Base-by-base conservation (phyloP, 2,797 vertebrate genomes). In the Anabacerthia variegaticeps region DNA sequence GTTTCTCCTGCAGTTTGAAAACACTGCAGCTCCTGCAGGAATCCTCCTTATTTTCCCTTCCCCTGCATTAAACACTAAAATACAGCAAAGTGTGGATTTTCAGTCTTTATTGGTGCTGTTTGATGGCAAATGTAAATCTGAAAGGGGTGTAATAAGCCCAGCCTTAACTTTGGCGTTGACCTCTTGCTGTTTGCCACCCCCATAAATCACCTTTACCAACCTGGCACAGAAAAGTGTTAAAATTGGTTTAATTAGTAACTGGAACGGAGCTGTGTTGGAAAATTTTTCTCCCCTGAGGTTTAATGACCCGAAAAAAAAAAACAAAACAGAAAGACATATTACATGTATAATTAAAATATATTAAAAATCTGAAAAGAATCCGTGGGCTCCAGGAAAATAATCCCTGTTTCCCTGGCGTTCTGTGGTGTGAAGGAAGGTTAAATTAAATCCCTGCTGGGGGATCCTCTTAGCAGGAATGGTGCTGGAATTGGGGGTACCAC, bases 201-300 rank as follows among this genome's bases (percentile, higher is more conserved):
- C 49, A 2, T 91, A 87, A 89, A 85, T 90, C 66, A 56, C 65
- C 85, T 69, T 79, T 36, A 85, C n/a, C 55, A 86, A 55, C 20
- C 3, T 72, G 78, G 82, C 78, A 72, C 56, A 41, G 72, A 78
- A 82, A 51, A 8, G 37, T 36, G n/a, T 56, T 68, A 87, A 75
- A 91, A 85, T n/a, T 34, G 49, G 21, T 96, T 78, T 94, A 59
- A 95, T 95, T 88, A 95, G 62, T 32, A 58, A 67, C 65, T 88
- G 86, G 55, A 89, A 58, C 16, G 15, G 51, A 43, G n/a, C 59
- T 94, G 75, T 87, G 56, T 92, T 65, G 54, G 89, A 83, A 92
- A 83, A 26, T 19, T 69, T 51, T 81, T 66, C 54, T 93, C 96
- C 39, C 58, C 48, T 49, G 61, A 56, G 56, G 79, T 75, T 93